phyloP scores from a whole-genome alignment of 64 coral and sea anemone genomes.

The Trachythela sp. region DNA sequence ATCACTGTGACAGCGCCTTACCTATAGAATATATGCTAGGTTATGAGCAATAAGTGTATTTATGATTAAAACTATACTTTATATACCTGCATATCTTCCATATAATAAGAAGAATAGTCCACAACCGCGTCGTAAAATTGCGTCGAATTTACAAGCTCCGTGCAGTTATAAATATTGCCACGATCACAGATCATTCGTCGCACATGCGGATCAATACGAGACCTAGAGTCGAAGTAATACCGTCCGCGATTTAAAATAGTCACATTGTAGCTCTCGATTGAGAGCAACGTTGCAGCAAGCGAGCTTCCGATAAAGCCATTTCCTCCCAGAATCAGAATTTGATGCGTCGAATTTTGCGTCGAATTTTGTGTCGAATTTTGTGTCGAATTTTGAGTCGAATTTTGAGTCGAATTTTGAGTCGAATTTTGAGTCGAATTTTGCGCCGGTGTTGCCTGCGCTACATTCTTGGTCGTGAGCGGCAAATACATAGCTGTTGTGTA shows the following conservation, averaged over 20 bases:
- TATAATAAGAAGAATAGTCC: slow-evolving; percentile 58
- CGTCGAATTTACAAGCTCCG: slow-evolving; percentile 34
- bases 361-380: neutral
- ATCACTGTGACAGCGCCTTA: too few relatives aligned
- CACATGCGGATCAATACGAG: slow-evolving; percentile 64
- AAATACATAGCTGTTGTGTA: too few relatives aligned
- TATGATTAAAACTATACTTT: too few relatives aligned
- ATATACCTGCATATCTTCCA: slow-evolving; percentile 47
- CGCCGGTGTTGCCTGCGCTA: too few relatives aligned
- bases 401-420: too few relatives aligned
- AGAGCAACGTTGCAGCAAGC: neutral
- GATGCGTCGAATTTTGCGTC: neutral
- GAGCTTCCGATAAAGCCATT: slow-evolving; percentile 13
- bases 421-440: too few relatives aligned
- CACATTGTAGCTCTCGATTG: neutral
- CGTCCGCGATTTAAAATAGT: slow-evolving; percentile 58
- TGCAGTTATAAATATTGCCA: slow-evolving; percentile 28
- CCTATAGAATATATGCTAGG: too few relatives aligned
- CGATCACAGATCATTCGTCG: slow-evolving; percentile 51
- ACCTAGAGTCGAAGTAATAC: slow-evolving; percentile 58
- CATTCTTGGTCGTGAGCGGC: too few relatives aligned
- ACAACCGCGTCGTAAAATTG: slow-evolving; percentile 50
- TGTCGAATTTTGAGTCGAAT: neutral
- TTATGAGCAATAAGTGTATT: too few relatives aligned
- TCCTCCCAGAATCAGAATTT: neutral